Evolutionary conservation across 2,888 invertebrate genomes (phyloP).

Genomic region (Barypeithes pellucidus): DNA sequence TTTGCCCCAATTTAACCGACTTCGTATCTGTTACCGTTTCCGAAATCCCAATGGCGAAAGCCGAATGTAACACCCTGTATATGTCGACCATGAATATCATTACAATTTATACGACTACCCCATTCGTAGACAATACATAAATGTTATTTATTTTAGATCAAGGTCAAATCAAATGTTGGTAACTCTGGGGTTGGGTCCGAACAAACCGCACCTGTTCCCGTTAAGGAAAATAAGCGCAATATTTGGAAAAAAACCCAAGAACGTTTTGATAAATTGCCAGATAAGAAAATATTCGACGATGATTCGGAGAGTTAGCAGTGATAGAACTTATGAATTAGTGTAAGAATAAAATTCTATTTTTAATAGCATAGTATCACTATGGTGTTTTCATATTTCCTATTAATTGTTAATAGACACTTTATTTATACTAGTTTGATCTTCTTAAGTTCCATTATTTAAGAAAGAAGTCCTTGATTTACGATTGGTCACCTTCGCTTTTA

Average conservation of each 20-base stretch:
- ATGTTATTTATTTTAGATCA: conserved; percentile 57
- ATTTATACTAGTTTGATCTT: neutral
- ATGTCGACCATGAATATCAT: no score
- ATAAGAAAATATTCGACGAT: conserved; percentile 53
- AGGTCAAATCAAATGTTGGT: conserved; percentile 60
- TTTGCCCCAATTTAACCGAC: no score
- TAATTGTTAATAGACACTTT: neutral
- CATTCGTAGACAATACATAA: neutral
- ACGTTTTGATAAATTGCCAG: conserved; percentile 62
- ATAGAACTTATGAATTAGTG: neutral
- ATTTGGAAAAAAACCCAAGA: conserved; percentile 65
- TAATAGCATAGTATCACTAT: neutral
- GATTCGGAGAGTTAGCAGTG: conserved; percentile 35
- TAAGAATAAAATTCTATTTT: neutral
- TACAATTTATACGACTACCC: no score
- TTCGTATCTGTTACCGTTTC: no score
- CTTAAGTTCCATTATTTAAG: no score
- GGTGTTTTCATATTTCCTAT: conserved; percentile 7
- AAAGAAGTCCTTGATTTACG: no score
- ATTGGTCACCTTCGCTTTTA: no score
- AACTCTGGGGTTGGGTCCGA: conserved; percentile 61
- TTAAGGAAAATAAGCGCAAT: conserved; percentile 55
- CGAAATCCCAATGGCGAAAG: no score
- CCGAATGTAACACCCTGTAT: no score
- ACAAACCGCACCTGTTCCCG: conserved; percentile 7